Evolutionary conservation across 2,888 invertebrate species (phyloP), one percentile per base, ranked within the genome.

Genomic region (Hoplodrina blanda): DNA sequence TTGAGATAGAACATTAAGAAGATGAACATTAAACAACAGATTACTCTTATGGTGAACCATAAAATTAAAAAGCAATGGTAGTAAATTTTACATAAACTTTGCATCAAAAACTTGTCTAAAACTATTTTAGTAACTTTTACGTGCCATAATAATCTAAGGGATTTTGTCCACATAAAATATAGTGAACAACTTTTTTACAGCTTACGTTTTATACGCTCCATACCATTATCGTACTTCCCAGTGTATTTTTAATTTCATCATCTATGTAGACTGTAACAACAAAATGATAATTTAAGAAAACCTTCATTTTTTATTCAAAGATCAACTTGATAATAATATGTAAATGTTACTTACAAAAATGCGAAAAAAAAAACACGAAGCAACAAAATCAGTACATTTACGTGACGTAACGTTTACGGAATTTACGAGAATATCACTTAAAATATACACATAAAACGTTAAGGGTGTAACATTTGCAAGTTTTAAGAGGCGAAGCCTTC

Each of bases 401-500:
- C 82, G 84, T 88, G 86, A 90, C 89, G 88, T 89, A 90, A 85
- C 88, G 87, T 90, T 91, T 87, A 85, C 82, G 82, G 87, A 92
- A 90, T 91, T 92, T 91, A 92, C 86, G 90, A 88, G 88, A 88
- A 90, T 88, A 87, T 86, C 84, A 86, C 83, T 89, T 89, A 87
- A 89, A 88, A 90, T 89, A 89, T 88, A 88, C 86, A 88, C 86
- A 90, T 88, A 90, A 89, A 84, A 78, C 60, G 80, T 78, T 80
- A 84, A 77, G 82, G 82, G 81, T 64, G 78, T 71, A 73, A 85
- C 84, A 88, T 89, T 88, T 87, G 87, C 89, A 86, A 90, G 84
- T 89, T 89, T 85, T 85, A 85, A 83, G 83, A 83, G 85, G 73
- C 75, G 80, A 73, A 72, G 81, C 81, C 82, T 80, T 82, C 81